phyloP scores from a whole-genome alignment of 2,797 vertebrate species.

The Stomatorhinus walkeri region DNA sequence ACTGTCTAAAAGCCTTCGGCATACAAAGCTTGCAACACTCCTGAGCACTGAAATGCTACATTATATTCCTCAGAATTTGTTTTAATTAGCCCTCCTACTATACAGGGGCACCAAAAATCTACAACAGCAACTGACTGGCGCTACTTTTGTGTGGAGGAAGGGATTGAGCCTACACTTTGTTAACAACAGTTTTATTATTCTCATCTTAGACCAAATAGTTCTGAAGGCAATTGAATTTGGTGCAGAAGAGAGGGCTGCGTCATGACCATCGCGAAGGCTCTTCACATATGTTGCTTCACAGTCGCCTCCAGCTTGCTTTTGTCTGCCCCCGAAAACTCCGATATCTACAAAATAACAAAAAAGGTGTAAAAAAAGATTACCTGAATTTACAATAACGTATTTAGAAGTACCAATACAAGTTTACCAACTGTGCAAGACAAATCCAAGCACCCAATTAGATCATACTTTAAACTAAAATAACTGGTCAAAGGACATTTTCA shows the following conservation, averaged over 20 bases:
- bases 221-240: neutral
- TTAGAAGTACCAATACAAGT: neutral
- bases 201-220: neutral
- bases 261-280: neutral
- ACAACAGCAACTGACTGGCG: neutral
- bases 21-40: neutral
- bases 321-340: constrained; percentile 41
- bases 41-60: neutral
- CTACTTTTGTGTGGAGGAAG: neutral
- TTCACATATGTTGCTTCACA: constrained; percentile 23
- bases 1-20: neutral
- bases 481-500: neutral
- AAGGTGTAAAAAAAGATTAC: neutral
- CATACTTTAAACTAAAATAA: neutral
- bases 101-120: neutral
- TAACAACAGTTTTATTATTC: neutral
- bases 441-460: neutral
- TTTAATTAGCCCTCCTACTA: neutral
- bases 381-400: neutral
- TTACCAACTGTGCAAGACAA: neutral
- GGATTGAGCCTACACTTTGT: neutral
- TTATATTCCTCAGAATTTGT: neutral
- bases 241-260: neutral
- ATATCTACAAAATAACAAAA: constrained; percentile 26
- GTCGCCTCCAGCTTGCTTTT: constrained; percentile 33